A percentile compares a stretch with the other conserved stretches of the same genome.
Evolutionary conservation across 2,113 vertebrate species (phyloP).

Genomic region (Salvelinus namaycush): DNA sequence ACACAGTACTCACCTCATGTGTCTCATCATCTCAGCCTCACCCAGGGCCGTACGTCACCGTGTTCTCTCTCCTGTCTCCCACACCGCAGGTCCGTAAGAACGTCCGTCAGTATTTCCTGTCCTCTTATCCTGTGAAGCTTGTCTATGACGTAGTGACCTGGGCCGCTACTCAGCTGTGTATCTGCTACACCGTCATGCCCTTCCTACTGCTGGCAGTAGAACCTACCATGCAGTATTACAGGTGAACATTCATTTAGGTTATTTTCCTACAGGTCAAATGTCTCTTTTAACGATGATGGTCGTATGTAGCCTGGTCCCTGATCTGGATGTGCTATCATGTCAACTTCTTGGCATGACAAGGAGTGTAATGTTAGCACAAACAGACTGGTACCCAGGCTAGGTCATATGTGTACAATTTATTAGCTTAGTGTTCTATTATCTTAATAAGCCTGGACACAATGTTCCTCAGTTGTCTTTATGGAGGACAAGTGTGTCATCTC

Average conservation of each 20-base stretch:
- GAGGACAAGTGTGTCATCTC: no score
- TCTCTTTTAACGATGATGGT: background rate
- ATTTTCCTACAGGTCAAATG: background rate
- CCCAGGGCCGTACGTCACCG: background rate
- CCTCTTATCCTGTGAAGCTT: constrained; percentile 57
- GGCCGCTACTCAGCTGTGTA: constrained; percentile 74
- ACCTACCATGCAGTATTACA: constrained; percentile 70
- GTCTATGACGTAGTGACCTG: constrained; percentile 75
- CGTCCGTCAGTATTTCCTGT: constrained; percentile 67
- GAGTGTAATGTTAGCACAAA: no score
- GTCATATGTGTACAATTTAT: no score
- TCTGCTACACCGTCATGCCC: constrained; percentile 79
- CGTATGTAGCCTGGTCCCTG: no score
- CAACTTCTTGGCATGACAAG: no score
- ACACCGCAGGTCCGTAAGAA: constrained; percentile 66
- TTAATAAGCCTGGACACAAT: no score
- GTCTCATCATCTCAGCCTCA: background rate
- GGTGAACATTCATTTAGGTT: constrained; percentile 41
- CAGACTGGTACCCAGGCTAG: no score
- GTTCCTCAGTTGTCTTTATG: no score
- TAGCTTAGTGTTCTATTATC: no score
- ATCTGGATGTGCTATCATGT: no score
- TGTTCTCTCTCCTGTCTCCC: background rate
- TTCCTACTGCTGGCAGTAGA: constrained; percentile 75
- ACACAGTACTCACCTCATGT: no score